A percentile compares a stretch with the other conserved stretches of the same genome.
phyloP scores from a whole-genome alignment of 1,140 invertebrate species.

The Asobara japonica region DNA sequence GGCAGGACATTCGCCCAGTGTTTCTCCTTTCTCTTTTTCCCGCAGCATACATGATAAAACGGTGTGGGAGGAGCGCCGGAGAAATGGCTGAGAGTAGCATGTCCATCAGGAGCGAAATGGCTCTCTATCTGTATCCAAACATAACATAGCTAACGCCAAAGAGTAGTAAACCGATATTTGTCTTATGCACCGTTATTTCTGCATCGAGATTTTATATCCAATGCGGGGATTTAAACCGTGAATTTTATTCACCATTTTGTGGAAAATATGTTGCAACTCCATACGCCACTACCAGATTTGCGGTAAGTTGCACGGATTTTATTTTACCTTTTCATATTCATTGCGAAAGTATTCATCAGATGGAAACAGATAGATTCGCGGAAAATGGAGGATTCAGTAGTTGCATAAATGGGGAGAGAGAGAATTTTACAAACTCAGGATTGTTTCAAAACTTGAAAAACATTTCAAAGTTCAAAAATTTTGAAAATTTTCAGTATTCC shows the following conservation, averaged over 20 bases:
- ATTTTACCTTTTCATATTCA: too few relatives aligned
- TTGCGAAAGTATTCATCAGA: too few relatives aligned
- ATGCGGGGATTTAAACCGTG: not conserved
- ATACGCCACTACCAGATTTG: not conserved
- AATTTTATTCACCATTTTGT: not conserved
- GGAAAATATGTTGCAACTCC: not conserved
- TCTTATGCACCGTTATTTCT: conserved; percentile 27
- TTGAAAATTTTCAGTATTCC: too few relatives aligned
- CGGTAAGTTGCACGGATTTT: not conserved
- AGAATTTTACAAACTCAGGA: too few relatives aligned
- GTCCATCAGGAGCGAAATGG: conserved; percentile 34
- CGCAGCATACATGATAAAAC: conserved; percentile 21
- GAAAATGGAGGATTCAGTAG: too few relatives aligned
- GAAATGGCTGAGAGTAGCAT: conserved; percentile 12
- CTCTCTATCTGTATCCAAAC: conserved; percentile 31
- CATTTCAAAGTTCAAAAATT: too few relatives aligned
- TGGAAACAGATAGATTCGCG: too few relatives aligned
- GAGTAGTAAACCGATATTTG: conserved; percentile 26
- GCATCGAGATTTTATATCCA: conserved; percentile 28
- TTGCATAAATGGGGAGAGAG: too few relatives aligned
- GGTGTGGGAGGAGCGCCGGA: conserved; percentile 8
- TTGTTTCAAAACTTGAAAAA: too few relatives aligned
- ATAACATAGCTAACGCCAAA: conserved; percentile 11
- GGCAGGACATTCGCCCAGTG: conserved; percentile 27
- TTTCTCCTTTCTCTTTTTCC: conserved; percentile 1